Base-by-base conservation (phyloP, 2,113 vertebrate species). In the Antechinus stuartii region DNA sequence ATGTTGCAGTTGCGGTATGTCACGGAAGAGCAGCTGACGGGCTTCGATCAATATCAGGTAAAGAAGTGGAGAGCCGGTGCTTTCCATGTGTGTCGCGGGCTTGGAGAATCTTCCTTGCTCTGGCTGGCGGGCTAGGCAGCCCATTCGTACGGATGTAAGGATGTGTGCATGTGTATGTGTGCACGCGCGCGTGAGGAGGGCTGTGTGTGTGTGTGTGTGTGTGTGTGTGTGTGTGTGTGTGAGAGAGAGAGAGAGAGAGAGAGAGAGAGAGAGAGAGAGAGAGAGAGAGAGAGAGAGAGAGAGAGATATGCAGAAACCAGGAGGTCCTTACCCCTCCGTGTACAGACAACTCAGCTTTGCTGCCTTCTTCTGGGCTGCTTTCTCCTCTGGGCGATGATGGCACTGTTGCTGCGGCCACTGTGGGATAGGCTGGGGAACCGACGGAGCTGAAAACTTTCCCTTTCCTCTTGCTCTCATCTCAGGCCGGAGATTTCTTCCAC, bases 11-110 rank as follows among this genome's bases (percentile, higher is more conserved):
- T 95, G 94, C 96, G 91, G 25, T 98, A 98, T 90, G 97, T 98
- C 92, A 98, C 97, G 91, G 53, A 2, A 46, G 96, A 92, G 95
- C 98, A 98, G 96, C 96, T 98, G 95, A 97, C 97, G 46, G 98
- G 98, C 91, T 98, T 98, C 97, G 98, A 97, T 94, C 98, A 91
- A 24, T 98, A 98, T 92, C 98, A 98, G 98, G 98, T 98, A 97
- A 96, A 90, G 90, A 7, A 23, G 49, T 27, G 9, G 27, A 9
- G 16, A 42, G 19, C 16, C 0, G 27, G 76, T 27, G 9, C 8
- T 89, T 49, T 5, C 42, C 0, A 76, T n/a, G 61, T n/a, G 61
- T 76, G 30, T 16, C 35, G 30, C 61, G 35, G 61, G 61, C 61
- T n/a, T n/a, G 35, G 61, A 76, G 35, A 76, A 76, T n/a, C 14